Evolutionary conservation across 2,888 invertebrate genomes (phyloP).

Genomic region (Ophioninae sp.): DNA sequence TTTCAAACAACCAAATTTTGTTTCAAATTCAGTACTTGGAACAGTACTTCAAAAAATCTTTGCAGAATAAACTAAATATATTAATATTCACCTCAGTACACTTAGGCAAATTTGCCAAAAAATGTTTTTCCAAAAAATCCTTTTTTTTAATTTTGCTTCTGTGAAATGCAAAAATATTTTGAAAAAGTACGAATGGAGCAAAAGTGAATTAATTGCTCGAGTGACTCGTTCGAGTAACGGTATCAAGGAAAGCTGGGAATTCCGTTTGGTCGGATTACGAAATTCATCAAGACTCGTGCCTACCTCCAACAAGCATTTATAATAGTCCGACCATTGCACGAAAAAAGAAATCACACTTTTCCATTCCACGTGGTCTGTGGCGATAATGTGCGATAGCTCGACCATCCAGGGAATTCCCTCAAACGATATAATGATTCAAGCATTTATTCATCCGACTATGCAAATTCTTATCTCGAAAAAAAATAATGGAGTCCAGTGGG

Average conservation of each 20-base stretch:
- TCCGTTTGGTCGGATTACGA: conserved; percentile 13
- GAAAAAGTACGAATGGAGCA: neutral
- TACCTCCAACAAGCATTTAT: neutral
- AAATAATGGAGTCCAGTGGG: neutral
- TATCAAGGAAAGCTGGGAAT: conserved; percentile 48
- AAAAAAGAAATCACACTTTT: neutral
- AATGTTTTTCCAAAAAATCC: too few species aligned
- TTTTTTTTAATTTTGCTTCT: too few species aligned
- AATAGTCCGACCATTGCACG: neutral
- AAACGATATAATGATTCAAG: neutral
- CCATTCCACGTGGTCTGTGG: neutral
- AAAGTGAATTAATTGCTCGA: neutral
- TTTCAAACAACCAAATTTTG: too few species aligned
- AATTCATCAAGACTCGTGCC: neutral
- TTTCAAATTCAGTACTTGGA: too few species aligned
- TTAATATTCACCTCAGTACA: too few species aligned
- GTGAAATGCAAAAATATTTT: neutral
- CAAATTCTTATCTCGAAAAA: neutral
- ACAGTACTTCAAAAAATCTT: too few species aligned
- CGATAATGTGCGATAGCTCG: neutral
- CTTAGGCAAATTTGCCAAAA: too few species aligned
- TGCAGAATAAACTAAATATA: too few species aligned
- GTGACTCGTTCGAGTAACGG: conserved; percentile 29
- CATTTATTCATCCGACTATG: neutral
- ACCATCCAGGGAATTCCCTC: neutral